Evolutionary conservation across 2,888 invertebrate species (phyloP).

Genomic region (Bhutanitis thaidina): DNA sequence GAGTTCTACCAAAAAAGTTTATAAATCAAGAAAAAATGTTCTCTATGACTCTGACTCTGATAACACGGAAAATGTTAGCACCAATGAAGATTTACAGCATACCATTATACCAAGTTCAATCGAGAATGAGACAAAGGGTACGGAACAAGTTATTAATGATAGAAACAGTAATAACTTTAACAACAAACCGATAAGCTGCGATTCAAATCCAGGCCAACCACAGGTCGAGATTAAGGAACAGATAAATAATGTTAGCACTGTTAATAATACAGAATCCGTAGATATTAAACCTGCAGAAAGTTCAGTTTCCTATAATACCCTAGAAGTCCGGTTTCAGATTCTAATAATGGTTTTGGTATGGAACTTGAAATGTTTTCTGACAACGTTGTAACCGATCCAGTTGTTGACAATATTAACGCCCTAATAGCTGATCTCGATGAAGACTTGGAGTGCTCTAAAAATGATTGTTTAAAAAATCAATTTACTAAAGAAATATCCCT

Average conservation of each 20-base stretch:
- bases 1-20: not conserved
- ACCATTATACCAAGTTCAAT: constrained; percentile 1
- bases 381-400: constrained; percentile 48
- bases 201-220: not conserved
- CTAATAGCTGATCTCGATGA: constrained; percentile 61
- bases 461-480: constrained; percentile 32
- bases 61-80: constrained; percentile 10
- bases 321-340: constrained; percentile 13
- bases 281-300: not conserved
- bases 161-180: not conserved
- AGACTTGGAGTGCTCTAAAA: constrained; percentile 46
- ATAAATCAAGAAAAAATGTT: constrained; percentile 33
- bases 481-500: constrained; percentile 48
- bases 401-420: constrained; percentile 59
- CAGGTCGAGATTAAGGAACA: not conserved
- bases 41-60: constrained; percentile 52
- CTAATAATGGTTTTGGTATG: constrained; percentile 44
- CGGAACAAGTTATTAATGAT: not conserved
- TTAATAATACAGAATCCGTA: not conserved
- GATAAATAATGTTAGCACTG: not conserved
- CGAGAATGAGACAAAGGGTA: constrained; percentile 3
- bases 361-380: constrained; percentile 60
- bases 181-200: not conserved
- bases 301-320: constrained; percentile 7
- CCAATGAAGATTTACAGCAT: constrained; percentile 7